phyloP scores from a whole-genome alignment of 2,888 invertebrate species.

The Drosophila picticornis region DNA sequence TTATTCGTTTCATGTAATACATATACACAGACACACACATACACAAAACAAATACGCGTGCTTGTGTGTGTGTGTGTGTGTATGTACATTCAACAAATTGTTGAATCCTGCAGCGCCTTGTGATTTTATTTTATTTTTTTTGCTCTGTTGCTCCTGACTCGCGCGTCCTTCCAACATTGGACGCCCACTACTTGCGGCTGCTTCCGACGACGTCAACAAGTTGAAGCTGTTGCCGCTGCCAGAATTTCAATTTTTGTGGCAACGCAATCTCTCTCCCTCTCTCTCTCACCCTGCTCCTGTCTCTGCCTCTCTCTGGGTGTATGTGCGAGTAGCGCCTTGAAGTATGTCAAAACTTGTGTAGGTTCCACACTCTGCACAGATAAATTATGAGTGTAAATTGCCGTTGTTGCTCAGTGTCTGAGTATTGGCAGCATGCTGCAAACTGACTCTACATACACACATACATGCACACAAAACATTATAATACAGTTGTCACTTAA shows the following conservation, averaged over 20 bases:
- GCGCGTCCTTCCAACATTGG: conserved; percentile 51
- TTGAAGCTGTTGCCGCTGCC: conserved; percentile 76
- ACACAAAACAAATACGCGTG: background rate
- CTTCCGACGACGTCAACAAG: conserved; percentile 76
- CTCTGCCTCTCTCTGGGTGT: conserved; percentile 6
- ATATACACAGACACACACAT: conserved; percentile 27
- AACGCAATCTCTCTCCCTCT: conserved; percentile 15
- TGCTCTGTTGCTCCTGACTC: conserved; percentile 23
- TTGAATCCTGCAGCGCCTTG: conserved; percentile 73
- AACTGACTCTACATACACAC: background rate
- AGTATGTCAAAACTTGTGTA: conserved; percentile 68
- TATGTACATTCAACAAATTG: conserved; percentile 79
- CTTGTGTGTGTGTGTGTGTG: conserved; percentile 19
- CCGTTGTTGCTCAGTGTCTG: conserved; percentile 58
- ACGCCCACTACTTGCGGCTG: conserved; percentile 70
- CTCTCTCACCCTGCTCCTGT: background rate
- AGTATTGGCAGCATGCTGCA: conserved; percentile 43
- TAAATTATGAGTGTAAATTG: conserved; percentile 72
- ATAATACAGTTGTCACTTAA: background rate
- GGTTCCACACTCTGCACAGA: conserved; percentile 45
- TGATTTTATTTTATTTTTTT: conserved; percentile 56
- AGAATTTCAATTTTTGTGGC: conserved; percentile 54
- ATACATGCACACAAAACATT: background rate
- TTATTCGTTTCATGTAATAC: conserved; percentile 35
- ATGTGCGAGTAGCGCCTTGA: conserved; percentile 53